Evolutionary conservation across 2,113 vertebrate species (phyloP).

Genomic region (Phainopepla nitens): DNA sequence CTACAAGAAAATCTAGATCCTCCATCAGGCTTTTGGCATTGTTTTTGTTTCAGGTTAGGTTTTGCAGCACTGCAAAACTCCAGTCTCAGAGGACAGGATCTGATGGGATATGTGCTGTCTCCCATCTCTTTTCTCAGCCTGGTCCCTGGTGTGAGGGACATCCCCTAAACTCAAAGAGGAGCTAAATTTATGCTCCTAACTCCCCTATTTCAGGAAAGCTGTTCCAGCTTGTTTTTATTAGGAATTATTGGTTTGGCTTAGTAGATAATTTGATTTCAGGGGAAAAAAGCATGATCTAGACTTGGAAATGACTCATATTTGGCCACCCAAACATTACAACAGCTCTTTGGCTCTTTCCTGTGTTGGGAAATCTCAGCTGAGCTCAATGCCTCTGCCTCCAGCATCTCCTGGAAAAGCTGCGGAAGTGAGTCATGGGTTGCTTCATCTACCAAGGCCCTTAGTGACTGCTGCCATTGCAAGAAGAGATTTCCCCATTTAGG

Average conservation of each 20-base stretch:
- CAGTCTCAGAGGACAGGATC: conserved; percentile 64
- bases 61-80: conserved; percentile 59
- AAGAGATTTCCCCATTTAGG: background rate
- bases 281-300: background rate
- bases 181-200: background rate
- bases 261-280: background rate
- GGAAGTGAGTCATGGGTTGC: background rate
- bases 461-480: background rate
- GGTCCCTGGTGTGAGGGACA: background rate
- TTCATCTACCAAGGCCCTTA: background rate
- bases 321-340: background rate
- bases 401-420: background rate
- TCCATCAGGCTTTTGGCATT: conserved; percentile 63
- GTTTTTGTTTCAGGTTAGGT: conserved; percentile 31
- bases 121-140: conserved; percentile 74
- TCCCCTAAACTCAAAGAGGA: background rate
- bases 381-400: background rate
- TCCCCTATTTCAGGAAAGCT: background rate
- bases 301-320: background rate
- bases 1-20: background rate
- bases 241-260: background rate
- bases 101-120: background rate
- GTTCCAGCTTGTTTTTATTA: background rate
- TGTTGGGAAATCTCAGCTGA: background rate
- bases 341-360: background rate